These are phyloP conservation scores for Noctua janthina DNA, from an alignment of 2,888 invertebrate genomes.

Conservation along the genomic window DNA sequence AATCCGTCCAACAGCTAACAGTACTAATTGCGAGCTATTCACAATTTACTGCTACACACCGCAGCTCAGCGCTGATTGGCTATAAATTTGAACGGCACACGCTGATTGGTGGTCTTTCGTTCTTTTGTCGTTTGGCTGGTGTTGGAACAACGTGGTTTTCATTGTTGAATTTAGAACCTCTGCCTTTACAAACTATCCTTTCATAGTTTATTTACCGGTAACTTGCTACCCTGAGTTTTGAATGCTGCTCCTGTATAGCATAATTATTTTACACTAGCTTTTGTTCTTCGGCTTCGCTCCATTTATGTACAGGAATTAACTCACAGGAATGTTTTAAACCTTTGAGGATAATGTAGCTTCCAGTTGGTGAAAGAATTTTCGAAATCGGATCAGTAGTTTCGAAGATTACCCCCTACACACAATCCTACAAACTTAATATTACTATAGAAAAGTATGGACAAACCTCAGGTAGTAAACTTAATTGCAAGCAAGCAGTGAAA, in stretches of 20 bases:
- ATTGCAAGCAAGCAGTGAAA: not conserved
- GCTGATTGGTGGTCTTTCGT: conserved; percentile 77
- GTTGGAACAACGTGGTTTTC: conserved; percentile 56
- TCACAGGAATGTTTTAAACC: no score
- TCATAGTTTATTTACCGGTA: no score
- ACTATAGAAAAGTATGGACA: no score
- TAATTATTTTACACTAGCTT: not conserved
- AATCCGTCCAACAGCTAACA: conserved; percentile 63
- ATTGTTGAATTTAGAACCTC: conserved; percentile 24
- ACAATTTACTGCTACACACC: conserved; percentile 74
- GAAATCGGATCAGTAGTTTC: no score
- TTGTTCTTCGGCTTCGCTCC: no score
- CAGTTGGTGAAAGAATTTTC: no score
- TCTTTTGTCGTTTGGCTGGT: conserved; percentile 68
- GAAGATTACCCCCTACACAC: no score
- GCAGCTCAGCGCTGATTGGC: conserved; percentile 79
- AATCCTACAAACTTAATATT: no score
- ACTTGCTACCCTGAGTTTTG: not conserved
- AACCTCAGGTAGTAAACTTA: no score
- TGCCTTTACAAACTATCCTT: not conserved
- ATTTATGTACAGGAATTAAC: no score
- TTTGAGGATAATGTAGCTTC: no score
- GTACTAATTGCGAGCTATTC: conserved; percentile 78
- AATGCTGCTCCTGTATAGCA: not conserved
- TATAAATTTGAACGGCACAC: conserved; percentile 75